Evolutionary conservation across 2,797 vertebrate species (phyloP), one percentile per base, ranked within the genome.

Genomic region (Delichon dasypus): DNA sequence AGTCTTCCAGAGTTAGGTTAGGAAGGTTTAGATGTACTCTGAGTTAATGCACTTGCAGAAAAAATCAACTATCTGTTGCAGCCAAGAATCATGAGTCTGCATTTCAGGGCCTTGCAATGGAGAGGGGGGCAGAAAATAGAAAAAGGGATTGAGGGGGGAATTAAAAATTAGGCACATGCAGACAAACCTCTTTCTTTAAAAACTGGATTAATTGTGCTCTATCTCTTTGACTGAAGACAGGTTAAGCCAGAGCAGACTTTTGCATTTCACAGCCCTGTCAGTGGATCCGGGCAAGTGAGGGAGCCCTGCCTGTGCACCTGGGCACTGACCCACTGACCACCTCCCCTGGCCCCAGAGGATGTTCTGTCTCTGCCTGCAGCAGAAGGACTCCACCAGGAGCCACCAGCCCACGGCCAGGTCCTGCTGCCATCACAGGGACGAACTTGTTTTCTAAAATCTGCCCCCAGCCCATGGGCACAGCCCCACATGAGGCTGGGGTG

Each of bases 11-110:
- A 87, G 88, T 20, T 29, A 45, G 67, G 80, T 65, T 93, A 36
- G 55, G 73, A 61, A 82, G 90, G 80, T 86, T 94, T 92, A 79
- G 77, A 74, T 50, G 79, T 68, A 57, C 0, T 3, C 72, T 36
- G 76, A 93, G 89, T 95, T 96, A 93, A 82, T 54, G 50, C 60
- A 58, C 45, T 87, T 94, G 66, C 0, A 0, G 90, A 87, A 88
- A 92, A 92, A 91, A 94, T 94, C 85, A 92, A 89, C 79, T 95
- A 68, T 95, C 87, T 95, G 82, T 95, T 96, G 91, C 70, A 85
- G 82, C 66, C 82, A 81, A 84, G 82, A 89, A 68, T 83, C 70
- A 72, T 75, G 87, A 89, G 78, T 62, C 51, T 92, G 85, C 75
- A 42, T 78, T 89, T 94, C 58, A 82, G 68, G 30, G 61, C 57